phyloP scores from a whole-genome alignment of 2,888 invertebrate genomes.

The Aphidoletes aphidimyza region DNA sequence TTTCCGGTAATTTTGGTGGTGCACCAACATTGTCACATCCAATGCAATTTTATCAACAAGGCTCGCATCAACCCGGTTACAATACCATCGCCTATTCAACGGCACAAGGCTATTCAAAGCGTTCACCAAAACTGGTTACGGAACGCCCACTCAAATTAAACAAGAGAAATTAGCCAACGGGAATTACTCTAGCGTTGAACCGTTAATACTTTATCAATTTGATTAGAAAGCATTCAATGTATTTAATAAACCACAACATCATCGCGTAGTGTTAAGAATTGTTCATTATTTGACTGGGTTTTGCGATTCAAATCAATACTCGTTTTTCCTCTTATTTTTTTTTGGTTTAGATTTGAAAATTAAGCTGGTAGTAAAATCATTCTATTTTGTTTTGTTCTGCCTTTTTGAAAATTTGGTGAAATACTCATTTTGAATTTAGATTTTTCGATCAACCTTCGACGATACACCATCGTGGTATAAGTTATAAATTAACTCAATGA shows the following conservation, averaged over 20 bases:
- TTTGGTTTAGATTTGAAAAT: no score
- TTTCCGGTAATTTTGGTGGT: neutral
- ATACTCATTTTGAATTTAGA: no score
- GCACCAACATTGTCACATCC: conserved; percentile 22
- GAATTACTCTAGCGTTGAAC: no score
- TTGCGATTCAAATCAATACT: no score
- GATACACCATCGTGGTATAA: no score
- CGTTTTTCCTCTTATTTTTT: no score
- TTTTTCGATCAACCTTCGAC: no score
- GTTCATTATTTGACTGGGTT: no score
- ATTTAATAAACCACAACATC: conserved; percentile 19
- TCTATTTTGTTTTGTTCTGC: no score
- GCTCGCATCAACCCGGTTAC: conserved; percentile 58
- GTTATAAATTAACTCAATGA: neutral
- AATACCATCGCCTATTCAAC: conserved; percentile 61
- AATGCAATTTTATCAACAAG: neutral
- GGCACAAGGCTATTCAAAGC: conserved; percentile 60
- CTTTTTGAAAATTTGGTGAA: no score
- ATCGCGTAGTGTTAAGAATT: no score
- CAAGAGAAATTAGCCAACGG: neutral
- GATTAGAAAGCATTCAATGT: conserved; percentile 4
- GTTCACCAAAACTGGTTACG: conserved; percentile 56
- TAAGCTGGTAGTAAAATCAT: no score
- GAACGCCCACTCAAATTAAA: conserved; percentile 4
- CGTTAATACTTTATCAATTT: neutral